phyloP scores from a whole-genome alignment of 2,797 vertebrate species.

The Sandelia bainsii region DNA sequence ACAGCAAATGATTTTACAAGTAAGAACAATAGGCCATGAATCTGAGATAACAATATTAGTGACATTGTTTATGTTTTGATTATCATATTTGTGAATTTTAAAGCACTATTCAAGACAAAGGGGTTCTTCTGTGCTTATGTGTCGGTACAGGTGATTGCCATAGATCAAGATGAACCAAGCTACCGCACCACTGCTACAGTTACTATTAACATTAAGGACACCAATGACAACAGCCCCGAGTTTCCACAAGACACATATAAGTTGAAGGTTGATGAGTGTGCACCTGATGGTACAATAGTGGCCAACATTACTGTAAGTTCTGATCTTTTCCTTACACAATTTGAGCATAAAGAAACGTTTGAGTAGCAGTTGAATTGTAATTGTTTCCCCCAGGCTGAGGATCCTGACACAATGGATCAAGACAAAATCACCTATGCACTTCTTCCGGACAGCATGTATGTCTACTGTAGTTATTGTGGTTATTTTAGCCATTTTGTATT shows the following conservation, averaged over 20 bases:
- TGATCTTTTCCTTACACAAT: not conserved
- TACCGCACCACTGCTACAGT: slow-evolving; percentile 84
- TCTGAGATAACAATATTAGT: not conserved
- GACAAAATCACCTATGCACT: slow-evolving; percentile 88
- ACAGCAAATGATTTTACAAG: slow-evolving; percentile 84
- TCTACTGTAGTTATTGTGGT: slow-evolving; percentile 29
- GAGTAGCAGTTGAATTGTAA: not conserved
- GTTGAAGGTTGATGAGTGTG: slow-evolving; percentile 84
- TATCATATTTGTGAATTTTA: not conserved
- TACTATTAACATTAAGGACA: slow-evolving; percentile 87
- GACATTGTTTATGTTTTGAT: not conserved
- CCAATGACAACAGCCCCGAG: slow-evolving; percentile 90
- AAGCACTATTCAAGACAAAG: not conserved
- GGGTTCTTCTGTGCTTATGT: slow-evolving; percentile 9
- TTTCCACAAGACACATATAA: slow-evolving; percentile 83
- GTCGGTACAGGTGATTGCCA: slow-evolving; percentile 87
- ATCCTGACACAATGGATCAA: slow-evolving; percentile 86
- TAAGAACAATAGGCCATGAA: slow-evolving; percentile 57
- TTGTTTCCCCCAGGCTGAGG: slow-evolving; percentile 84
- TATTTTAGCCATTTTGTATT: not conserved
- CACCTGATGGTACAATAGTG: slow-evolving; percentile 71
- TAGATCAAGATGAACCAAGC: slow-evolving; percentile 65
- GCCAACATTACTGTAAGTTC: slow-evolving; percentile 85
- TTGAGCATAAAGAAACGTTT: not conserved
- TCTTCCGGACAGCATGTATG: slow-evolving; percentile 89